A percentile compares a stretch with the other conserved stretches of the same genome.
phyloP scores from a whole-genome alignment of 2,797 vertebrate genomes.

The Urophycis tenuis region DNA sequence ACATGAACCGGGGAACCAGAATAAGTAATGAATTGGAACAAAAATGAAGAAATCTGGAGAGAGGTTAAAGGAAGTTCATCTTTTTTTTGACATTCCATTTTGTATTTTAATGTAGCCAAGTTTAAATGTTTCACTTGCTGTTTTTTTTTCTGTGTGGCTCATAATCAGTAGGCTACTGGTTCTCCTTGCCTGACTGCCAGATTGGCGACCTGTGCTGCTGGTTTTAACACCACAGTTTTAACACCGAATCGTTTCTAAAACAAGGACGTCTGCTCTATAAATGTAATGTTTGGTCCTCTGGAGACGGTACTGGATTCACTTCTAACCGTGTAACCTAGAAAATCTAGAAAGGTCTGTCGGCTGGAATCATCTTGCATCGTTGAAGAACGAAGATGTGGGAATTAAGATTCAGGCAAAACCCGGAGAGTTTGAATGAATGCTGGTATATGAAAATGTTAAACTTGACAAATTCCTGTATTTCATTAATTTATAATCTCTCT shows the following conservation, averaged over 20 bases:
- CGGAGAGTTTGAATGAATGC: background rate
- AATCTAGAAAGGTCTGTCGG: background rate
- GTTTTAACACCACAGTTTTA: background rate
- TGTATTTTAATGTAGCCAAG: too few species aligned
- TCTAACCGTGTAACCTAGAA: background rate
- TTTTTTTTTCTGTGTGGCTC: background rate
- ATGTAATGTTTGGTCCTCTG: background rate
- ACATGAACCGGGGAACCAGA: constrained; percentile 24
- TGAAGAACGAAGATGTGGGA: background rate
- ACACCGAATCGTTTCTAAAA: background rate
- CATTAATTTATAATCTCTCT: background rate
- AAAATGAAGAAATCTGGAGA: background rate
- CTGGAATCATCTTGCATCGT: background rate
- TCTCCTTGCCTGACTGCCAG: background rate
- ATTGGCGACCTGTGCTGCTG: background rate
- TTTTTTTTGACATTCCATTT: too few species aligned
- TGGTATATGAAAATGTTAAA: background rate
- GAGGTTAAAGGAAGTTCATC: background rate
- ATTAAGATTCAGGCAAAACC: background rate
- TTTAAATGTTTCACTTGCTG: background rate
- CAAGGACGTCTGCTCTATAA: background rate
- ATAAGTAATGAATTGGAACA: background rate
- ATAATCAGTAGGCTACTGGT: background rate
- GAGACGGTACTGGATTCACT: background rate
- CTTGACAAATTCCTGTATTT: background rate